Percentiles rank a stretch among this genome's conserved stretches.
Evolutionary conservation across 2,113 vertebrate species (phyloP).

Genomic region (zebrafish (Danio rerio)): DNA sequence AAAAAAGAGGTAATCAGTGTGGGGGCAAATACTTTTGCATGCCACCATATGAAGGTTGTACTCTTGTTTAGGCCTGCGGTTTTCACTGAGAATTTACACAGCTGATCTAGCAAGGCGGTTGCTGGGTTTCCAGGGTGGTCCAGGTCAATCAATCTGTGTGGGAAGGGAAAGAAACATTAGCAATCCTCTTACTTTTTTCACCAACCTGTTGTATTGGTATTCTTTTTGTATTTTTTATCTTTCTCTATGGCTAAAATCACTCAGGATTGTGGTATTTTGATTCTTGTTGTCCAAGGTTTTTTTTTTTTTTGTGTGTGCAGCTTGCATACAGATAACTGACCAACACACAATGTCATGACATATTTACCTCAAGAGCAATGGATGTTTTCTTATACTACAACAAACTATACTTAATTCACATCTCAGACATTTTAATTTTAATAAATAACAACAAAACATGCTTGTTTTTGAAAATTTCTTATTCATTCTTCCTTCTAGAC

Average conservation of each 20-base stretch:
- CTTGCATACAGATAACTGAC: not conserved
- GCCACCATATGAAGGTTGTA: not conserved
- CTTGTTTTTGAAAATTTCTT: not conserved
- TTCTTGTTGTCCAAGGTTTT: not conserved
- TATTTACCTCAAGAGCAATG: not conserved
- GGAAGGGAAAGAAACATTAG: not conserved
- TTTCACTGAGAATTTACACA: not conserved
- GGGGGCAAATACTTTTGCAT: not conserved
- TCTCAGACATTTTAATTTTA: too few species aligned
- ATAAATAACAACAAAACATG: not conserved
- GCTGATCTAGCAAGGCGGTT: not conserved
- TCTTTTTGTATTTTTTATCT: not conserved
- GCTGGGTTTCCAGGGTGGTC: not conserved
- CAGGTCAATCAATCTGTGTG: conserved; percentile 6
- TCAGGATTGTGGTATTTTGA: not conserved
- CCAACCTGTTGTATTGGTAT: not conserved
- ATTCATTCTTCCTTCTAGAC: not conserved
- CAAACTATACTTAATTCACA: too few species aligned
- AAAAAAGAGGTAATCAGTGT: not conserved
- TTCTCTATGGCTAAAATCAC: not conserved
- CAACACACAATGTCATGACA: not conserved
- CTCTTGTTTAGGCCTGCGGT: not conserved
- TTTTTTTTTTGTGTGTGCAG: not conserved
- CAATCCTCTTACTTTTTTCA: not conserved
- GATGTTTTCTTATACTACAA: not conserved